Evolutionary conservation across 2,113 vertebrate species (phyloP).

Genomic region (Anolis sagrei): DNA sequence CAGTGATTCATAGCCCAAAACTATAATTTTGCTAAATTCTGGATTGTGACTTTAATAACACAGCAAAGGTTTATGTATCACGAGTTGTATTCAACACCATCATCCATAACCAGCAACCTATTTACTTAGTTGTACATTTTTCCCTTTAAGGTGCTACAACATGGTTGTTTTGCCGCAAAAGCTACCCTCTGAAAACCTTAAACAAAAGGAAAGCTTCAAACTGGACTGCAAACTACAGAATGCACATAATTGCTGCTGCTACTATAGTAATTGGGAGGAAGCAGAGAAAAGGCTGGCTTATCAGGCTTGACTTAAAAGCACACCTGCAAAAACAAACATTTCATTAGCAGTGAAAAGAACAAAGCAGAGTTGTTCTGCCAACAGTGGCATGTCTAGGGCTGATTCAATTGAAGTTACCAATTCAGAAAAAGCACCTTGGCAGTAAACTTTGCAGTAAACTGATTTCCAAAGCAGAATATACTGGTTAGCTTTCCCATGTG

Average conservation of each 20-base stretch:
- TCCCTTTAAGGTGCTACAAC: no score
- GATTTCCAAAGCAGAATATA: not conserved
- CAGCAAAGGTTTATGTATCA: no score
- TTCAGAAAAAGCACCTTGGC: conserved; percentile 47
- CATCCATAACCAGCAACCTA: no score
- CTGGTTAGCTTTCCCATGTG: not conserved
- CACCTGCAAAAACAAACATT: conserved; percentile 72
- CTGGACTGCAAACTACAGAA: conserved; percentile 7
- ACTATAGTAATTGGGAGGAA: conserved; percentile 23
- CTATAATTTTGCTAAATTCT: no score
- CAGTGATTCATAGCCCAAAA: no score
- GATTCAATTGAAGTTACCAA: conserved; percentile 49
- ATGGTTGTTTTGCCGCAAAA: no score
- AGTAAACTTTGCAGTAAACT: conserved; percentile 24
- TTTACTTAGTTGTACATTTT: no score
- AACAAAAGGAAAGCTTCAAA: not conserved
- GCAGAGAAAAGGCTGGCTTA: conserved; percentile 47
- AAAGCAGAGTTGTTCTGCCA: conserved; percentile 69
- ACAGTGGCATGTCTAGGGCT: conserved; percentile 51
- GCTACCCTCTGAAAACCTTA: no score
- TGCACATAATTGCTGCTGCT: conserved; percentile 38
- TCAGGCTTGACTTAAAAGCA: conserved; percentile 70
- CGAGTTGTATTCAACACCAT: no score
- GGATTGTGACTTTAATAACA: no score
- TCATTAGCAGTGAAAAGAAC: conserved; percentile 66